Evolutionary conservation across 2,113 vertebrate species (phyloP).

Genomic region (Dipodomys spectabilis): DNA sequence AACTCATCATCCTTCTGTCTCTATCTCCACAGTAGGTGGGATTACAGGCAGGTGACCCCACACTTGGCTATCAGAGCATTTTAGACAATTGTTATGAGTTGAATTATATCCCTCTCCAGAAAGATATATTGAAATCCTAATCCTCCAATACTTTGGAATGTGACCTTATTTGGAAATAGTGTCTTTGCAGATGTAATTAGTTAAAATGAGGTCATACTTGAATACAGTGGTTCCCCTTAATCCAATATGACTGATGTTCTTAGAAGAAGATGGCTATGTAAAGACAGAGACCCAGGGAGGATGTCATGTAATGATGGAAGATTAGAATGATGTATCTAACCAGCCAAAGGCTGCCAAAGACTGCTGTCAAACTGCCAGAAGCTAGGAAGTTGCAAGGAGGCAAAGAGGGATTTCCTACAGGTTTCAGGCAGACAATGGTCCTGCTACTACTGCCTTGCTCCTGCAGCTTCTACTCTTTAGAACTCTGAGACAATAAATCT

Average conservation of each 20-base stretch:
- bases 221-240: constrained; percentile 30
- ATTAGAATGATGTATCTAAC: constrained; percentile 37
- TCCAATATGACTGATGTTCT: constrained; percentile 41
- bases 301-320: constrained; percentile 36
- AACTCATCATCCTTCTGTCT: too few species aligned
- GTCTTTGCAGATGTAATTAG: constrained; percentile 53
- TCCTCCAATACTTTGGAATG: constrained; percentile 29
- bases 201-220: constrained; percentile 55
- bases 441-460: constrained; percentile 26
- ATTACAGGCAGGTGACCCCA: background rate
- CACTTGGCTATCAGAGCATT: constrained; percentile 4
- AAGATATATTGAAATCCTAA: constrained; percentile 45
- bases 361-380: constrained; percentile 26
- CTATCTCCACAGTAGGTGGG: too few species aligned
- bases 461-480: background rate
- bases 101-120: constrained; percentile 7
- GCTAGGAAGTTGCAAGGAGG: background rate
- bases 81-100: constrained; percentile 12
- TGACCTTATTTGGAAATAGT: constrained; percentile 59
- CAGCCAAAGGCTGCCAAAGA: constrained; percentile 26
- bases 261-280: constrained; percentile 45
- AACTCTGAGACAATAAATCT: background rate
- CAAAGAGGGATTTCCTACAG: constrained; percentile 19
- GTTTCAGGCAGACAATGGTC: background rate
- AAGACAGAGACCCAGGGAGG: constrained; percentile 22